Evolutionary conservation across 2,113 vertebrate species (phyloP), one percentile per base, ranked within the genome.

Genomic region (Acanthochromis polyacanthus): DNA sequence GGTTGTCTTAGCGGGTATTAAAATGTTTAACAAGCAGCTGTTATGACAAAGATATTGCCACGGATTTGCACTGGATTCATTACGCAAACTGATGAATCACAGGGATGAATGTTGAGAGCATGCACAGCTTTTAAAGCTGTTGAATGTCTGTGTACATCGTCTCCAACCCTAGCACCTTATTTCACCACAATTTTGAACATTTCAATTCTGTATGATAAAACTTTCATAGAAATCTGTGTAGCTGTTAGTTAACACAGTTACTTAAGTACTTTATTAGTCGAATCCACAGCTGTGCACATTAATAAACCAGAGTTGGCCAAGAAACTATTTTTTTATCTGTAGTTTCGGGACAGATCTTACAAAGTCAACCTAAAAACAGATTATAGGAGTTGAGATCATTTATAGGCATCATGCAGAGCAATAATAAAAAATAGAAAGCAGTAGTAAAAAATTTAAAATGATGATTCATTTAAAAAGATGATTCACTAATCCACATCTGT

Each of bases 11-110:
- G 30, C 43, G 57, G 51, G 56, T 53, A n/a, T 48, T 55, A 16
- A 70, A 46, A 53, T 60, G 23, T 74, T 71, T 25, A 50, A 56
- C 51, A 45, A 57, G 43, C 40, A 56, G 36, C 61, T 69, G 50
- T 32, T 48, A 61, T 43, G 20, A n/a, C 10, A 65, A 30, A 20
- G 19, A 51, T 58, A 58, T 4, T n/a, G 10, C 25, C 15, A 16
- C 2, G 6, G 30, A 23, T 43, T 28, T 23, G 28, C 4, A 2
- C 0, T 22, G 0, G 9, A 30, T 60, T 22, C 1, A 10, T 28
- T 19, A 40, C 65, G 58, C 36, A 56, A 79, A 69, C 32, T 56
- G 20, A 71, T 59, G 56, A 25, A 70, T 55, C 25, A 10, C 46
- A 2, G 7, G 11, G 6, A 32, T 51, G 36, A 58, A 58, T 50